Evolutionary conservation across 1,140 invertebrate species (phyloP), one percentile per base, ranked within the genome.

Genomic region (Ericerus pela): DNA sequence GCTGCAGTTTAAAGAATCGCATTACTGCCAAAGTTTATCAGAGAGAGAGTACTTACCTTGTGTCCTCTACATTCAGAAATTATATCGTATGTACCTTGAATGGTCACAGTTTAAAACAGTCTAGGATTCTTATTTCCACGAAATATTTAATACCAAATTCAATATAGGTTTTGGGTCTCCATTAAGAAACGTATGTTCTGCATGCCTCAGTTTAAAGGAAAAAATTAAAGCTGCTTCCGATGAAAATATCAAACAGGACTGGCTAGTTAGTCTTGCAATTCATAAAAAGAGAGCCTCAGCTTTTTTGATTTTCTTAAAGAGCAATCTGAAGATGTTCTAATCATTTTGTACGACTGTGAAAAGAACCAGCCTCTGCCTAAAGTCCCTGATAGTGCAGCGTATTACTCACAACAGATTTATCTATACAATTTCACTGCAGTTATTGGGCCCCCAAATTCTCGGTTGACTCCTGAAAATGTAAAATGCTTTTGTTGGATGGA

Each of bases 391-490:
- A 66, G 66, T 37, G n/a, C 55, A 11, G 58, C 65, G 1, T 70
- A 69, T 54, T 70, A 69, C 59, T 58, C 37, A 2, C 55, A 64
- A 14, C 64, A 70, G 56, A 12, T 68, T 10, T 69, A 69, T 54
- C 58, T 62, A 16, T 66, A 69, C 52, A 69, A 69, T 58, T 67
- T 70, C 31, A 65, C 65, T n/a, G 59, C 67, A 16, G 63, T 66
- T 8, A 20, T 41, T 22, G 68, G 66, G 16, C 51, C 16, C 51
- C 70, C 65, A 26, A 65, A 67, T 59, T 31, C 6, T 18, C 51
- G 51, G 43, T 53, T 66, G 24, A 55, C 27, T 56, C 2, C 67
- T 65, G 54, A 24, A 24, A 41, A 41, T 16, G 37, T 41, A 4
- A 41, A 41, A 41, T 16, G 37, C n/a, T 41, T 41, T 41, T 41